phyloP scores from a whole-genome alignment of 2,797 vertebrate genomes.

The Arctocebus calabarensis region DNA sequence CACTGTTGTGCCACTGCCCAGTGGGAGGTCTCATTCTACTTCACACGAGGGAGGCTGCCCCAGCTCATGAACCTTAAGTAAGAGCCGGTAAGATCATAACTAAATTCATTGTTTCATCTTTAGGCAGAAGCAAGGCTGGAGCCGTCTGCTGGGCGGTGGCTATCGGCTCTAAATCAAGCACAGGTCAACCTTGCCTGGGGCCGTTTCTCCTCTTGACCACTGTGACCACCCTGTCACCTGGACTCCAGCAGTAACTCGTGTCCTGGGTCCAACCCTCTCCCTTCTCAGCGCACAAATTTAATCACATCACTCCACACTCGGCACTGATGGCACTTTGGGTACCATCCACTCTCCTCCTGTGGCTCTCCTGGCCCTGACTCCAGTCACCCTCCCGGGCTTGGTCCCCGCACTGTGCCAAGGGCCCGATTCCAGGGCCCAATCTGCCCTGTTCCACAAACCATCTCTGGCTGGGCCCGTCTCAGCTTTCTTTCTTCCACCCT shows the following conservation, averaged over 20 bases:
- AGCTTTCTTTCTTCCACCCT: neutral
- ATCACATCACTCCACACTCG: neutral
- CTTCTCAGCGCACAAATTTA: accelerated
- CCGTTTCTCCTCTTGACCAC: neutral
- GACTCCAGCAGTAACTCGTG: neutral
- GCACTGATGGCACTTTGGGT: neutral
- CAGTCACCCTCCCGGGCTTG: neutral
- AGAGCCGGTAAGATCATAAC: neutral
- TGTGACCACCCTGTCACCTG: too few species aligned
- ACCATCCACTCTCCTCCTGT: accelerated
- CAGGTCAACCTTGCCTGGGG: neutral
- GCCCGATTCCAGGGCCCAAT: neutral
- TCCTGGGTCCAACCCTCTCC: neutral
- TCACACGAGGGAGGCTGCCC: neutral
- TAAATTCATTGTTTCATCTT: neutral
- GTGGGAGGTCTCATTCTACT: neutral
- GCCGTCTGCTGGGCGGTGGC: neutral
- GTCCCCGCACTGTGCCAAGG: neutral
- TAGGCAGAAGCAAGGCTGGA: neutral
- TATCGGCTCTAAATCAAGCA: too few species aligned
- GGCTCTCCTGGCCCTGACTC: neutral
- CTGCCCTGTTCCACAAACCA: neutral
- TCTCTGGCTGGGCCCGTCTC: neutral
- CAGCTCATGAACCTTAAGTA: neutral
- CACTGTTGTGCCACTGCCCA: neutral